Evolutionary conservation across 2,797 vertebrate genomes (phyloP).

Genomic region (Salarias fasciatus): DNA sequence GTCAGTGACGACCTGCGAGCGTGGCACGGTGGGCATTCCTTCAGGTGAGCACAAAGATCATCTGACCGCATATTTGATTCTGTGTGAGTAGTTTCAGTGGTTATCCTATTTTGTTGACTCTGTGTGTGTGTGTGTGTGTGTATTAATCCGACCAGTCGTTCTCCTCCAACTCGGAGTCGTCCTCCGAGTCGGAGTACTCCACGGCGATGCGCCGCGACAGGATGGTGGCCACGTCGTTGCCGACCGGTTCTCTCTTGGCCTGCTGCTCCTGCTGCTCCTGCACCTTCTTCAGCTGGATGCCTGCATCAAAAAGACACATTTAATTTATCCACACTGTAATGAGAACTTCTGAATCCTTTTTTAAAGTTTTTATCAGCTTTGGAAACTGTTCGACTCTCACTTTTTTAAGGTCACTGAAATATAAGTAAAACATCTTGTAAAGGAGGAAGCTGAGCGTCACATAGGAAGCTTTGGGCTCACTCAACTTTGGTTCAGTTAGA

Average conservation of each 20-base stretch:
- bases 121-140: neutral
- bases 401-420: too few species aligned
- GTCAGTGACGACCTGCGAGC: slow-evolving; percentile 30
- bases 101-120: slow-evolving; percentile 13
- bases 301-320: slow-evolving; percentile 71
- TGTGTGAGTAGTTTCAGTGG: slow-evolving; percentile 19
- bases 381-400: too few species aligned
- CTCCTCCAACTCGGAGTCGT: slow-evolving; percentile 95
- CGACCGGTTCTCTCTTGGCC: slow-evolving; percentile 93
- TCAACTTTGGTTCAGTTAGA: too few species aligned
- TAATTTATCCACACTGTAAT: too few species aligned
- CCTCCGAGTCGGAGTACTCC: slow-evolving; percentile 97
- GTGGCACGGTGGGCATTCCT: slow-evolving; percentile 53
- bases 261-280: slow-evolving; percentile 98
- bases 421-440: too few species aligned
- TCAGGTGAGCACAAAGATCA: slow-evolving; percentile 40
- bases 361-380: too few species aligned
- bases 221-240: slow-evolving; percentile 97
- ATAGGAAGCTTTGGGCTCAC: too few species aligned
- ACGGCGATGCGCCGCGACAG: slow-evolving; percentile 95
- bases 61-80: slow-evolving; percentile 19
- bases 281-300: slow-evolving; percentile 97
- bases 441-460: too few species aligned
- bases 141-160: slow-evolving; percentile 97
- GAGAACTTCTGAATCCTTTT: too few species aligned